Evolutionary conservation across 2,888 invertebrate species (phyloP), one percentile per base, ranked within the genome.

Genomic region (Drymonia ruficornis): DNA sequence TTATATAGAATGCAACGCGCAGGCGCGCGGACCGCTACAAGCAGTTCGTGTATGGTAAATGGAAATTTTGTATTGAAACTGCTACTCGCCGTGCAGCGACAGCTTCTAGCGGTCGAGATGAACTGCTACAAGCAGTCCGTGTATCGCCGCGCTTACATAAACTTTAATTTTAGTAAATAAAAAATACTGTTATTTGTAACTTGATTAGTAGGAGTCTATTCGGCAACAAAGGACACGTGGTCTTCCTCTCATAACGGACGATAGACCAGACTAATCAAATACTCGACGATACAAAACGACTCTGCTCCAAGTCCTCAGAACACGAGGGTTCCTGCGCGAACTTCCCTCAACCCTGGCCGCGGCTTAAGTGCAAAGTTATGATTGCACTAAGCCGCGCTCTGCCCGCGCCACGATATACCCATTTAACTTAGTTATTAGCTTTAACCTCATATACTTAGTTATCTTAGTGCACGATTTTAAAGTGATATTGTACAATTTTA

Each of bases 341-440:
- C 45, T 36, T 49, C 34, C 23, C 47, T 36, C 13, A 36, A 13
- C 19, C n/a, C 47, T 34, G 34, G 29, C 54, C 53, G 44, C 51
- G 15, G 60, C 59, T 65, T 67, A 67, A 72, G 72, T 67, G 70
- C 58, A 62, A 74, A 72, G 74, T 72, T 72, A 74, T 72, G 72
- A 72, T 64, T 69, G 63, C 40, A 34, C 67, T 66, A 59, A 71
- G 57, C 54, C 15, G 42, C 55, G 49, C 49, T 34, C 50, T 54
- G 43, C 38, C 51, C 53, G 47, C 29, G n/a, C 29, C 23, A 19
- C 45, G 56, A 50, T 62, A 61, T 56, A 56, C 48, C 61, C 65
- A 53, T 52, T 57, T 67, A 59, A 69, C 72, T 63, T 58, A 50
- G 61, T 72, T 72, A 72, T 63, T 57, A 65, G 42, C 56, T 53